Evolutionary conservation across 2,888 invertebrate genomes (phyloP), one percentile per base, ranked within the genome.

Genomic region (Ernsta delagoae): DNA sequence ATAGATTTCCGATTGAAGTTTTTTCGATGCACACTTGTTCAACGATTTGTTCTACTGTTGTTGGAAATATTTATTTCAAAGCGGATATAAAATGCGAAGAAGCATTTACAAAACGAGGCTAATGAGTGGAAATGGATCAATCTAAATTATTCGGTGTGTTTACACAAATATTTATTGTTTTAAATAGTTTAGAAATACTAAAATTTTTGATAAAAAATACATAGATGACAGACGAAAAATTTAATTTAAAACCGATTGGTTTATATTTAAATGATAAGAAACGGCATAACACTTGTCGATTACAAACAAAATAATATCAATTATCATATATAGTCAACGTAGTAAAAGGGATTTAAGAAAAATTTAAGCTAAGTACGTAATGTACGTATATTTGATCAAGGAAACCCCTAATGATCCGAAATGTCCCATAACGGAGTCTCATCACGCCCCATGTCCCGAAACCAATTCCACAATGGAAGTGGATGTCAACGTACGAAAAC

Each of bases 401-500:
- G 77, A 83, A 84, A 86, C 86, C 83, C 87, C 84, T 88, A 88
- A 84, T 84, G 83, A 79, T 77, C 75, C 77, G 75, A 80, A 82
- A 82, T 78, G 79, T 81, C 80, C 78, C 79, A 77, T 74, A 53
- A 59, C 31, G 24, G 43, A 24, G 53, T 53, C 79, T 78, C 70
- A 73, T 75, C 72, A 54, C 65, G 65, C 65, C 65, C 66, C 65
- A 57, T 53, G 60, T 54, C 43, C 66, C 66, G 53, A 67, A 67
- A 67, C 60, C 66, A 54, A 62, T 66, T 72, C 76, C 75, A 77
- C 77, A 80, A 78, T 76, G 75, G 72, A 74, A 87, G 87, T 85
- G 85, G 82, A 90, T 90, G 91, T 90, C 92, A 87, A 84, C 85
- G 84, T 81, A 88, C 84, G 83, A 89, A 87, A 90, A 91, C 90